These are phyloP conservation scores for Mastomys natalensis DNA, from an alignment of 2,113 vertebrate species.

Conservation along the genomic window DNA sequence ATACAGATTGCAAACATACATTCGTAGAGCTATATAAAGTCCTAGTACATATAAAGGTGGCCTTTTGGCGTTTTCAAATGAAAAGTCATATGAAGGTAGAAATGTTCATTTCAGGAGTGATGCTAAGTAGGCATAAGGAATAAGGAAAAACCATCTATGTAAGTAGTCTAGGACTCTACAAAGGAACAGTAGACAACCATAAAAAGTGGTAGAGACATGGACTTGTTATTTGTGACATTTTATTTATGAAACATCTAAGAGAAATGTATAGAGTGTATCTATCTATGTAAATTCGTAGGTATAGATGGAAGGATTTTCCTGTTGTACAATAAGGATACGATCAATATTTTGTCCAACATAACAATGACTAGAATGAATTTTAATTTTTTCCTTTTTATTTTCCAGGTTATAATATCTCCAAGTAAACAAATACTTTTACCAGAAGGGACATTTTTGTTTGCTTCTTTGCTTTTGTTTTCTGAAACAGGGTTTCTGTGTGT, in stretches of 20 bases:
- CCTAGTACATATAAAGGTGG: background rate
- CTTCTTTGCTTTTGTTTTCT: background rate
- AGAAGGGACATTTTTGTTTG: background rate
- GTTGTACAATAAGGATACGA: background rate
- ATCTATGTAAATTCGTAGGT: background rate
- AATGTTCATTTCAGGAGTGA: slow-evolving; percentile 59
- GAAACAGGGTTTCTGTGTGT: background rate
- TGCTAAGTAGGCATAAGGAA: slow-evolving; percentile 56
- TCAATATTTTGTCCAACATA: background rate
- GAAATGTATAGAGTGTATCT: background rate
- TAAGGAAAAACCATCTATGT: slow-evolving; percentile 48
- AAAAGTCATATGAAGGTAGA: slow-evolving; percentile 51
- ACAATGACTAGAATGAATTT: background rate
- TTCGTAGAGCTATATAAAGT: background rate
- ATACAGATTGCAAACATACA: background rate
- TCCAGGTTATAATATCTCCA: background rate
- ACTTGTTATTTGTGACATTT: background rate
- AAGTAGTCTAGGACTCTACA: background rate
- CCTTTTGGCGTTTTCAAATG: slow-evolving; percentile 57
- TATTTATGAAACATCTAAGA: background rate
- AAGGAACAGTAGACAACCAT: background rate
- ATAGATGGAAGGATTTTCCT: background rate
- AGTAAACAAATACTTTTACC: slow-evolving; percentile 29
- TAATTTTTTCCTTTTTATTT: background rate
- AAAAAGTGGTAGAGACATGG: background rate